Evolutionary conservation across 1,140 invertebrate species (phyloP), one percentile per base, ranked within the genome.

Genomic region (Eurosta solidaginis): DNA sequence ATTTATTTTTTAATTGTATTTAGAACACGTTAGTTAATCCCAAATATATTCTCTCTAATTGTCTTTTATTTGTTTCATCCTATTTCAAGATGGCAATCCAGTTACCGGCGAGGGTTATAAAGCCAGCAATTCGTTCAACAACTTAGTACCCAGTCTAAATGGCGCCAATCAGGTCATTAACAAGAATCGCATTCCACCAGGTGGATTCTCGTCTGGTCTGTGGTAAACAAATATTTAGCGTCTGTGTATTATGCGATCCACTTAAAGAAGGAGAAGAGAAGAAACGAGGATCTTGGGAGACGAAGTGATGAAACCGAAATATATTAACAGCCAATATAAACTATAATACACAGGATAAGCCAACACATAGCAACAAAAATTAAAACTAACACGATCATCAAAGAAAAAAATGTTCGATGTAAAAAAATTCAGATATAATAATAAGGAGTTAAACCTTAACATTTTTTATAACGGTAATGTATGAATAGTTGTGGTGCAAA

Each of bases 181-280:
- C 77, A 88, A 88, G 82, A 88, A 88, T 81, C 87, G 88, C 75
- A 81, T 89, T 33, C 89, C 89, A 59, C 89, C 89, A 47, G 90
- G 90, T 79, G 90, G 90, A 45, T 90, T 85, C 80, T 90, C 89
- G 4, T 88, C 89, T 74, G 89, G 89, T 54, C 84, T 90, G 52
- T 90, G 90, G 90, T 89, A 88, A 85, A 81, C 50, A 14, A 1
- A 68, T n/a, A 20, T 68, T 68, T 40, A 40, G 36, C 59, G 59
- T 33, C 59, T 68, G 40, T 33, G 68, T 78, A 45, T 50, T n/a
- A 27, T 76, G 45, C 59, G 59, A 73, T 29, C 47, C 29, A 29
- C 17, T 59, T 49, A 40, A 40, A 78, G 36, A 78, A 76, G n/a
- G 47, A 76, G 52, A 45, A 52, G 22, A 25, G 52, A 33, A 68